Evolutionary conservation across 2,888 invertebrate genomes (phyloP).

Genomic region (Tipula helvola): DNA sequence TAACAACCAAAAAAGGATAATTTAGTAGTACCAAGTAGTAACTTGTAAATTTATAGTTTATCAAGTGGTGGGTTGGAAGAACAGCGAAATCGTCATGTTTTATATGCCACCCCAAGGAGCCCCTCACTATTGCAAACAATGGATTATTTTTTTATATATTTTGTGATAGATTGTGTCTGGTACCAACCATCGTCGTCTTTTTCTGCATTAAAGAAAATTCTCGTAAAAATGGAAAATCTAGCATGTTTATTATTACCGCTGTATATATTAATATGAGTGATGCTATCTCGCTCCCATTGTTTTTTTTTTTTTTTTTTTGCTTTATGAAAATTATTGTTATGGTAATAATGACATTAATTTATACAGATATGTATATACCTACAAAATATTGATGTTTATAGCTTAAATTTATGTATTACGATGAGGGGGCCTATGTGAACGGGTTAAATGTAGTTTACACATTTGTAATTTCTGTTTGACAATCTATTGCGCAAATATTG

Average conservation of each 20-base stretch:
- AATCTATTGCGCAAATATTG: not conserved
- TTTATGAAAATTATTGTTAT: not conserved
- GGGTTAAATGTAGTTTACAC: not conserved
- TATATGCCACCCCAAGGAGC: not conserved
- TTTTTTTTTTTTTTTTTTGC: not conserved
- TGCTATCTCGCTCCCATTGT: not conserved
- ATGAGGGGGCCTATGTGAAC: not conserved
- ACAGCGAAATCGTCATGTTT: not conserved
- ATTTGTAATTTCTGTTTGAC: not conserved
- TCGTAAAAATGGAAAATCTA: not conserved
- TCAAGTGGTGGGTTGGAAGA: not conserved
- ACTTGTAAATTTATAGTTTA: not conserved
- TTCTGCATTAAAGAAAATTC: not conserved
- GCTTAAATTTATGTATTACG: not conserved
- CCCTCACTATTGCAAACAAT: not conserved
- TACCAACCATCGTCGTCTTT: not conserved
- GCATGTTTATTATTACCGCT: not conserved
- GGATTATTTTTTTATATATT: not conserved
- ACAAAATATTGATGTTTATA: not conserved
- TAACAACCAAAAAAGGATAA: not conserved
- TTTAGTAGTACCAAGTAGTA: not conserved
- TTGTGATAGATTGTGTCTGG: conserved; percentile 4
- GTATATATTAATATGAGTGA: not conserved
- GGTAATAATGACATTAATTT: not conserved
- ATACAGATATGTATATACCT: not conserved